Conservation (phyloP, 2,113 vertebrate species). For the Apodemus speciosus region DNA sequence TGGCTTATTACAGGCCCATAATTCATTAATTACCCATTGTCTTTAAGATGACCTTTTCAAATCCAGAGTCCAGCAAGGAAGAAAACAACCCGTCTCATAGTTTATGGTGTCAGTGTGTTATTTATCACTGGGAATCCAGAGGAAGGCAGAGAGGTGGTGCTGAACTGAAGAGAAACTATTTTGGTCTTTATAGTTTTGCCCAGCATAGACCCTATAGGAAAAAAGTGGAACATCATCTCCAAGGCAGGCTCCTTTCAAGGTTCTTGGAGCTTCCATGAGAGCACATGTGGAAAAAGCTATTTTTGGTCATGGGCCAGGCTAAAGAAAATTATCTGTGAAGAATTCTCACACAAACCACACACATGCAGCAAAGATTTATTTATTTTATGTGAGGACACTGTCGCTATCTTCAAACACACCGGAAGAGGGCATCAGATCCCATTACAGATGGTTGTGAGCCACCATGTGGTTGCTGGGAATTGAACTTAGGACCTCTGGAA, state of each 20-base stretch:
- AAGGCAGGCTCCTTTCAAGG: background rate
- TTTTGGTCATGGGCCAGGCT: background rate
- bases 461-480: too few relatives aligned
- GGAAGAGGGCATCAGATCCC: too few relatives aligned
- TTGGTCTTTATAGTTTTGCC: conserved; percentile 30
- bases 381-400: too few relatives aligned
- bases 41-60: conserved; percentile 59
- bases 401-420: too few relatives aligned
- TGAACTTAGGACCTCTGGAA: too few relatives aligned
- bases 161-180: conserved; percentile 36
- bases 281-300: background rate
- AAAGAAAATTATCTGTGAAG: too few relatives aligned
- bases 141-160: background rate
- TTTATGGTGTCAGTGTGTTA: conserved; percentile 48
- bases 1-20: background rate
- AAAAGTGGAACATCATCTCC: background rate
- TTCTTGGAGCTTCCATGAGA: background rate
- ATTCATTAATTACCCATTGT: conserved; percentile 57
- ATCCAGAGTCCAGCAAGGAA: conserved; percentile 63
- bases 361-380: too few relatives aligned
- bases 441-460: too few relatives aligned
- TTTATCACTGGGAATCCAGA: conserved; percentile 63
- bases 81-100: conserved; percentile 66
- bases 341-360: too few relatives aligned
- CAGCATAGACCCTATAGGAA: background rate